Conservation (phyloP, 1,140 invertebrate genomes). For the Wiebesia pumilae region DNA sequence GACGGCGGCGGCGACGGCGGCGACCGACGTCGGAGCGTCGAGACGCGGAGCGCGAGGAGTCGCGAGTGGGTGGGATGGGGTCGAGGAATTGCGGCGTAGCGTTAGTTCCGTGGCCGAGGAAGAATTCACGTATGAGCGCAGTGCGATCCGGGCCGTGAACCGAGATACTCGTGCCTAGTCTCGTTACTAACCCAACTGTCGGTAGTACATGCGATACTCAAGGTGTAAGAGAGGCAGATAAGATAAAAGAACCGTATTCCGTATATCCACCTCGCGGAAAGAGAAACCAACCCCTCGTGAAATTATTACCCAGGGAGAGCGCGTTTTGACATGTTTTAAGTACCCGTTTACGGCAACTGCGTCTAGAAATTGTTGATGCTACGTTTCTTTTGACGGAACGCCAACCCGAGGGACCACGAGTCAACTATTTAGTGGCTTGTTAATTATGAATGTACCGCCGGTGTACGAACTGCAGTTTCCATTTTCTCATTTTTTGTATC, state of each 20-base stretch:
- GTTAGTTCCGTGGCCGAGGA: too few species aligned
- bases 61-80: too few species aligned
- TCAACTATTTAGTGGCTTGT: too few species aligned
- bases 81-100: too few species aligned
- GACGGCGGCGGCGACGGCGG: too few species aligned
- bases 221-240: not conserved
- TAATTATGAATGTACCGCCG: too few species aligned
- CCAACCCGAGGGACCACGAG: too few species aligned
- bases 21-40: not conserved
- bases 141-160: not conserved
- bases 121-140: too few species aligned
- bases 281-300: not conserved
- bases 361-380: too few species aligned
- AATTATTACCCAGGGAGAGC: not conserved
- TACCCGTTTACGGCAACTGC: not conserved
- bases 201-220: not conserved
- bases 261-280: too few species aligned
- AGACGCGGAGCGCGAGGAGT: not conserved
- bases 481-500: not conserved
- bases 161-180: not conserved
- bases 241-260: too few species aligned
- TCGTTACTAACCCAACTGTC: not conserved
- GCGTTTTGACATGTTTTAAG: not conserved
- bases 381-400: too few species aligned
- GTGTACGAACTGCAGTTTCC: not conserved